These are phyloP conservation scores for Dendroctonus valens DNA, from an alignment of 1,140 invertebrate genomes.

Conservation along the genomic window DNA sequence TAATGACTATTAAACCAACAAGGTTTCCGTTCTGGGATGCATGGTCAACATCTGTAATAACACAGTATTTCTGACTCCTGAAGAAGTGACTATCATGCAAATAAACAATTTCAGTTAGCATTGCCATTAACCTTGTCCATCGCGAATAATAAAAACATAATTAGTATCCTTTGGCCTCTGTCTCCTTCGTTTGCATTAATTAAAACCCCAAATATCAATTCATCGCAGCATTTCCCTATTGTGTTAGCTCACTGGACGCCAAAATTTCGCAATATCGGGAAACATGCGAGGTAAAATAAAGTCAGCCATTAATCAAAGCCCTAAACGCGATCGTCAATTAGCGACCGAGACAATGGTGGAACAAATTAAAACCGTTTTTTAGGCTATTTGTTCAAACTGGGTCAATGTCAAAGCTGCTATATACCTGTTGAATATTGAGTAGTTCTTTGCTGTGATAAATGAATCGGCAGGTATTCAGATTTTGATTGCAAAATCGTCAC, in stretches of 20 bases:
- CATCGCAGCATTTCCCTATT: conserved; percentile 11
- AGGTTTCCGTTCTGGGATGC: too few relatives aligned
- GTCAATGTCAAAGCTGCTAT: conserved; percentile 1
- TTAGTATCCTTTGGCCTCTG: background rate
- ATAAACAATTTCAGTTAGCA: conserved; percentile 1
- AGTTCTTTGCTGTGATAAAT: background rate
- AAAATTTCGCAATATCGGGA: conserved; percentile 14
- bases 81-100: background rate
- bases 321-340: conserved; percentile 7
- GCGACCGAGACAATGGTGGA: conserved; percentile 9
- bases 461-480: background rate
- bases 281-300: conserved; percentile 11
- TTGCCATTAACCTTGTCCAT: conserved; percentile 5
- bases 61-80: background rate
- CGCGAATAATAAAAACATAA: conserved; percentile 5
- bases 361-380: conserved; percentile 12
- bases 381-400: background rate
- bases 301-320: conserved; percentile 6
- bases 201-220: conserved; percentile 10
- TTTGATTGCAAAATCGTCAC: background rate
- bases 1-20: too few relatives aligned
- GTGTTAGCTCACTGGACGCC: conserved; percentile 1
- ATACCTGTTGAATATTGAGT: conserved; percentile 15
- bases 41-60: too few relatives aligned
- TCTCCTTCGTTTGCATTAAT: conserved; percentile 7